Evolutionary conservation across 2,888 invertebrate genomes (phyloP), one percentile per base, ranked within the genome.

Genomic region (Synanthedon tipuliformis): DNA sequence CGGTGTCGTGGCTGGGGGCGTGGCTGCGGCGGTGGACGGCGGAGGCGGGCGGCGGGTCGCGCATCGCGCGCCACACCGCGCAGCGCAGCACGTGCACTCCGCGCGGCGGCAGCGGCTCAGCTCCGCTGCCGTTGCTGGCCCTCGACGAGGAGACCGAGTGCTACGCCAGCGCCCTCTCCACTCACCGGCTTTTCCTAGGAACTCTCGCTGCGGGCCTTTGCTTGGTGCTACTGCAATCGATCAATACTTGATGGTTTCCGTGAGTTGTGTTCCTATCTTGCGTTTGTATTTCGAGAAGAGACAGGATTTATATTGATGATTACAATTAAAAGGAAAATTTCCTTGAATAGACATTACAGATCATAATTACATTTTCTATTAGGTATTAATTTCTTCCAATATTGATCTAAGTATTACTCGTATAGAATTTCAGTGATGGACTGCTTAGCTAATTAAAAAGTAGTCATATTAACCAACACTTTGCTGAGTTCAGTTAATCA

Each of bases 11-110:
- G 95, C 87, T 94, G 62, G 94, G 95, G 41, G 91, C 93, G 61
- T 96, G 96, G 95, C 81, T 95, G 64, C 88, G 95, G 48, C 89
- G 95, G 54, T 95, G 95, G 95, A 93, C 54, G 89, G 93, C 69
- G 92, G 96, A 95, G 81, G 95, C 65, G 81, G 95, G 94, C 41
- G 70, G 95, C 55, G 58, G 63, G 54, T 74, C 55, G 67, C 83
- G 50, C 10, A 75, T 71, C 53, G 67, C 69, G 12, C 64, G 51
- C 40, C 68, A 69, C 52, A 75, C 69, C 41, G 64, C 66, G 50
- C 66, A 66, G 58, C 59, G 64, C 53, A 27, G 34, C n/a, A 13
- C 16, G n/a, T 54, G 52, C 72, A 78, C 64, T 50, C 72, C 77
- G 53, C 77, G 77, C 63, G 69, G 76, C 41, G 73, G 8, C 56